Evolutionary conservation across 2,797 vertebrate species (phyloP).

Genomic region (Notamacropus eugenii): DNA sequence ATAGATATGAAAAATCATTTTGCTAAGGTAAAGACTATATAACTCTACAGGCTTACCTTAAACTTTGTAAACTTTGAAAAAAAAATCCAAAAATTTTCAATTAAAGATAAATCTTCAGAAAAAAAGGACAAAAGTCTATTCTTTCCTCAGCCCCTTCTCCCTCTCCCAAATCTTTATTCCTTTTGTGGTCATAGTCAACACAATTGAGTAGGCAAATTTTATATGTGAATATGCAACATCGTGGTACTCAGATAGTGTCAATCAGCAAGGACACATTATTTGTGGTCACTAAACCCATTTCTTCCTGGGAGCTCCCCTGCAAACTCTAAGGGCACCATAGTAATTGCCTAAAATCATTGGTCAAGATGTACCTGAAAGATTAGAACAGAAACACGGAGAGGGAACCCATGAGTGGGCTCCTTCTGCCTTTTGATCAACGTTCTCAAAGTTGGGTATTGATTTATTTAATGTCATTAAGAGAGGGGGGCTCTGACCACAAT

Average conservation of each 20-base stretch:
- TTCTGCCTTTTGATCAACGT: conserved; percentile 74
- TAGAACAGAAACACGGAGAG: conserved; percentile 45
- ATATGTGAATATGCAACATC: conserved; percentile 44
- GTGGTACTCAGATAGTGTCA: conserved; percentile 25
- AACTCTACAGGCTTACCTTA: conserved; percentile 13
- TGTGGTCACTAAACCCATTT: conserved; percentile 13
- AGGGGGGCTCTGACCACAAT: conserved; percentile 58
- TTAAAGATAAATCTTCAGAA: conserved; percentile 23
- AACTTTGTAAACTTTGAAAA: background rate
- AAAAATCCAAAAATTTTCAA: conserved; percentile 12
- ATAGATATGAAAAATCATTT: conserved; percentile 39
- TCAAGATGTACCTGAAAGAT: conserved; percentile 53
- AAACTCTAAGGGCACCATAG: conserved; percentile 63
- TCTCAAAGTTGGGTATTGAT: conserved; percentile 41
- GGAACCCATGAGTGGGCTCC: conserved; percentile 49
- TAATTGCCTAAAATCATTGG: conserved; percentile 43
- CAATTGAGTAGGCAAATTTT: conserved; percentile 21
- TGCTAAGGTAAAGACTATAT: conserved; percentile 21
- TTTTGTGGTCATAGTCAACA: background rate
- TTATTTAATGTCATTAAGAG: conserved; percentile 72
- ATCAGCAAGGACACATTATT: conserved; percentile 28
- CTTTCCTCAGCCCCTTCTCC: background rate
- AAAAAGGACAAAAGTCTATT: conserved; percentile 29
- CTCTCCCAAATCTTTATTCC: background rate
- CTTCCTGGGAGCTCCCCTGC: conserved; percentile 51